Percentiles rank a stretch among this genome's conserved stretches.
Conservation (phyloP, 2,797 vertebrate genomes). For the Phalanger gymnotis region DNA sequence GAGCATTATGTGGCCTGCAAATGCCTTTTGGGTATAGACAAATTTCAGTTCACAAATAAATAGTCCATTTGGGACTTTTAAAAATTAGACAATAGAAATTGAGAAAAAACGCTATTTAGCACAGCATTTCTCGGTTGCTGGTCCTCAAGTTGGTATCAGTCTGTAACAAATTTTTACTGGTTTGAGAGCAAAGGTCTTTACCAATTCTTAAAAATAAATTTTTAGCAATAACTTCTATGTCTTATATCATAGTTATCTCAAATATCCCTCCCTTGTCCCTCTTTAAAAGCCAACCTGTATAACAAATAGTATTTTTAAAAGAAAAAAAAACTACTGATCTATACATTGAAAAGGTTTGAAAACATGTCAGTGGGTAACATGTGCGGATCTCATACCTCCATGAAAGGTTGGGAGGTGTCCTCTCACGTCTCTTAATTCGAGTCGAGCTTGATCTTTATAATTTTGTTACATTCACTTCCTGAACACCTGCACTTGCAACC, state of each 20-base stretch:
- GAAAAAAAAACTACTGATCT: too few relatives aligned
- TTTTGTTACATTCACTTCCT: not conserved
- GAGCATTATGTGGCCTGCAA: not conserved
- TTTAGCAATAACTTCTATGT: not conserved
- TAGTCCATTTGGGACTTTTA: not conserved
- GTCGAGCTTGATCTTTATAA: not conserved
- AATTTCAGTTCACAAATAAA: not conserved
- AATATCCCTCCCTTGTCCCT: not conserved
- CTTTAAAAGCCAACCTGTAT: not conserved
- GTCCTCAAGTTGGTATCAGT: not conserved
- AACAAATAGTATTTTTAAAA: too few relatives aligned
- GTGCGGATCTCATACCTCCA: not conserved
- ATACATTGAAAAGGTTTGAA: not conserved
- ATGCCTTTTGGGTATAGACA: not conserved
- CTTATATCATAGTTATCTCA: not conserved
- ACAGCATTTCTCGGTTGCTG: not conserved
- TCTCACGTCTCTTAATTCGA: not conserved
- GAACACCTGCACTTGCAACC: not conserved
- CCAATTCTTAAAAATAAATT: too few relatives aligned
- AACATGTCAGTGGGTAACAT: not conserved
- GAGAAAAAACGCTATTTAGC: not conserved
- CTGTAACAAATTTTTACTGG: not conserved
- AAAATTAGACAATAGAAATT: not conserved
- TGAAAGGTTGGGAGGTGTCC: not conserved
- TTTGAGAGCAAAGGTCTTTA: not conserved